phyloP scores from a whole-genome alignment of 2,113 vertebrate species.

The Mola mola region DNA sequence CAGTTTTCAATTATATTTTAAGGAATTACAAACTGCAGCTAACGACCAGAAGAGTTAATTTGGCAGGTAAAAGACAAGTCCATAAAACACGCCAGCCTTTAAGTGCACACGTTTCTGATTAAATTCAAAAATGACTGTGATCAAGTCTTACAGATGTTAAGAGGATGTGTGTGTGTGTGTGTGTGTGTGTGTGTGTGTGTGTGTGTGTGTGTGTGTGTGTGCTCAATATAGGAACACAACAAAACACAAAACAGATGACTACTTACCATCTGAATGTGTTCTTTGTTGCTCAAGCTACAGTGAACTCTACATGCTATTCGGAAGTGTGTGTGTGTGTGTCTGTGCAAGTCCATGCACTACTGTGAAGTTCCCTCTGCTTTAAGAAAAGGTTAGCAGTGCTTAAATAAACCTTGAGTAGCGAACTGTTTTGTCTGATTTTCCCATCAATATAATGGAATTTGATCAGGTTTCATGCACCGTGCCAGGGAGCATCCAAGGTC shows the following conservation, averaged over 20 bases:
- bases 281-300: constrained; percentile 72
- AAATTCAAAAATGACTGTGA: constrained; percentile 40
- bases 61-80: constrained; percentile 13
- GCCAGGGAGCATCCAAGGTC: constrained; percentile 66
- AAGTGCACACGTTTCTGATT: constrained; percentile 58
- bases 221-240: constrained; percentile 43
- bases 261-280: constrained; percentile 70
- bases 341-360: constrained; percentile 10
- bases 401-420: constrained; percentile 70
- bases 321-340: constrained; percentile 5
- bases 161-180: neutral
- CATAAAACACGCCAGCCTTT: constrained; percentile 39
- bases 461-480: constrained; percentile 60
- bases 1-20: constrained; percentile 35
- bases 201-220: constrained; percentile 22
- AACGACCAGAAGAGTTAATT: constrained; percentile 34
- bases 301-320: constrained; percentile 55
- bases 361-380: constrained; percentile 44
- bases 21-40: constrained; percentile 38
- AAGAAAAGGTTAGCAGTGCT: constrained; percentile 56
- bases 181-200: constrained; percentile 28
- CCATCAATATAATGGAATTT: constrained; percentile 77
- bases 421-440: constrained; percentile 74
- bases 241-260: constrained; percentile 71
- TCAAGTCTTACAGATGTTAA: constrained; percentile 52